Percentiles rank a stretch among this genome's conserved stretches.
phyloP scores from a whole-genome alignment of 2,113 vertebrate species.

The Oncorhynchus clarkii region DNA sequence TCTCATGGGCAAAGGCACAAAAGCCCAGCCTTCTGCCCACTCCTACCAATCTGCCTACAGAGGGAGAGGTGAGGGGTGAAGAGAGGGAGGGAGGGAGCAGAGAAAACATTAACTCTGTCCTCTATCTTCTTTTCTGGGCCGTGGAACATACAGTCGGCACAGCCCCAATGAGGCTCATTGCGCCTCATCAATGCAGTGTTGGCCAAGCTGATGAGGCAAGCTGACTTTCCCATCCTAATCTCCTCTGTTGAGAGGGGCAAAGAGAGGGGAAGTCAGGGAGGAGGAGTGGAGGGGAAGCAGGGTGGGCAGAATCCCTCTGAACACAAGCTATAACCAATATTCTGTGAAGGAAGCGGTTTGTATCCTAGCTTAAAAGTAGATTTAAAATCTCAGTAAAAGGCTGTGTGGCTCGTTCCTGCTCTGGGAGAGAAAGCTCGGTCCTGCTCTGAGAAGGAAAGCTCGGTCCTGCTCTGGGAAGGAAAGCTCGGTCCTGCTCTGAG shows the following conservation, averaged over 20 bases:
- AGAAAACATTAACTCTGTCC: not conserved
- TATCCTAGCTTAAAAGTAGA: slow-evolving; percentile 40
- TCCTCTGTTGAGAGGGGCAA: slow-evolving; percentile 25
- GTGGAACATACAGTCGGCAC: no score
- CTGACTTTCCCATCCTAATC: slow-evolving; percentile 40
- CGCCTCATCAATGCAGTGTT: slow-evolving; percentile 20
- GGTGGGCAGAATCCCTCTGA: not conserved
- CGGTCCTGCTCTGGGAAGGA: not conserved
- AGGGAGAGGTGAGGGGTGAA: not conserved
- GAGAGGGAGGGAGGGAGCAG: not conserved
- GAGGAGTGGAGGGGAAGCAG: slow-evolving; percentile 9
- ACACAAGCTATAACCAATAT: slow-evolving; percentile 19
- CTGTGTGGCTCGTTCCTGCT: not conserved
- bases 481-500: not conserved
- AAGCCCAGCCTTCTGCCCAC: not conserved
- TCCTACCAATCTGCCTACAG: not conserved
- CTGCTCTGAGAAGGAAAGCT: slow-evolving; percentile 5
- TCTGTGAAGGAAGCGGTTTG: slow-evolving; percentile 29
- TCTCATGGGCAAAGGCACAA: slow-evolving; percentile 11
- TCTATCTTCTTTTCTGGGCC: not conserved
- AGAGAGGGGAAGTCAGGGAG: not conserved
- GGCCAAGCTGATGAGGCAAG: slow-evolving; percentile 29
- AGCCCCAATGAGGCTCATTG: slow-evolving; percentile 14
- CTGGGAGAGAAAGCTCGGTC: slow-evolving; percentile 8
- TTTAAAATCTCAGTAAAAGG: slow-evolving; percentile 31